phyloP scores from a whole-genome alignment of 2,113 vertebrate genomes.

The Rousettus leschenaultii region DNA sequence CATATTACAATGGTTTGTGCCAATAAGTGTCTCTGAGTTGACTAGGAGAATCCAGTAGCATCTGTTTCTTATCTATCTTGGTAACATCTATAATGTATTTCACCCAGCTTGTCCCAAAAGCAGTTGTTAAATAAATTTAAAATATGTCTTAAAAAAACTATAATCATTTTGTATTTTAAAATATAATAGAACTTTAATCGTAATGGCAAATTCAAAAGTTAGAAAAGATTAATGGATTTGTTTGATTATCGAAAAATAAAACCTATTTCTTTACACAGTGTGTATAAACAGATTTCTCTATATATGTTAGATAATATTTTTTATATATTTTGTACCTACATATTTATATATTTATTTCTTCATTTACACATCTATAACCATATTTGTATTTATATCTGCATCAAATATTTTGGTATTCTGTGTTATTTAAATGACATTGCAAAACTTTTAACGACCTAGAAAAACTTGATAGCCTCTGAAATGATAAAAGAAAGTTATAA shows the following conservation, averaged over 20 bases:
- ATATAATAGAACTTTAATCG: background rate
- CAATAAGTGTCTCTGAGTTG: background rate
- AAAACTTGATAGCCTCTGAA: background rate
- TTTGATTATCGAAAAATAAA: slow-evolving; percentile 10
- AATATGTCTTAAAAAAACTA: background rate
- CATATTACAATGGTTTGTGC: background rate
- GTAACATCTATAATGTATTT: background rate
- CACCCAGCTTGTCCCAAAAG: background rate
- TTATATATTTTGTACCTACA: background rate
- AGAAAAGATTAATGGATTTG: background rate
- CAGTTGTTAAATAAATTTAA: slow-evolving; percentile 15
- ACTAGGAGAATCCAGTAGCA: background rate
- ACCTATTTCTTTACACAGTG: background rate
- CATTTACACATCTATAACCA: background rate
- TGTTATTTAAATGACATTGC: background rate
- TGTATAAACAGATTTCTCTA: background rate
- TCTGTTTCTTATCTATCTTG: background rate
- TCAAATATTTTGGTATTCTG: background rate
- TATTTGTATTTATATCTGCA: background rate
- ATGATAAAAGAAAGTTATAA: background rate
- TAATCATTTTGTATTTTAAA: background rate
- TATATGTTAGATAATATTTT: background rate
- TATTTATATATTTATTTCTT: background rate
- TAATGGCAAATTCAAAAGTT: background rate
- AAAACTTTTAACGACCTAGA: background rate